These are phyloP conservation scores for Polypterus senegalus DNA, from an alignment of 2,113 vertebrate species.

Conservation along the genomic window DNA sequence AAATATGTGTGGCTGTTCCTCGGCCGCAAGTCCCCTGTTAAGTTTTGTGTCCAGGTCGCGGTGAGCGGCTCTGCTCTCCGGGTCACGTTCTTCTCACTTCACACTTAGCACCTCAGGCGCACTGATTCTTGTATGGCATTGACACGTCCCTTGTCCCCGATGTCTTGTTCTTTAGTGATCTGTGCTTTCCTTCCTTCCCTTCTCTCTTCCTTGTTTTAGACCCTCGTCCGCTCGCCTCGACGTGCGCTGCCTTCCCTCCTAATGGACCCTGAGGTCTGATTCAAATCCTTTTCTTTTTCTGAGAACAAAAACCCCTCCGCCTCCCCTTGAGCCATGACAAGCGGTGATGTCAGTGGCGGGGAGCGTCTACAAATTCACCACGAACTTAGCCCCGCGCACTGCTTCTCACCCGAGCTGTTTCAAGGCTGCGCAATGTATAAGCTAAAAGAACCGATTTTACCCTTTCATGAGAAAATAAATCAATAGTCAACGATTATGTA, in stretches of 20 bases:
- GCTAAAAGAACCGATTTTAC: no score
- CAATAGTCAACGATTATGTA: no score
- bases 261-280: constrained; percentile 18
- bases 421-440: background rate
- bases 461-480: no score
- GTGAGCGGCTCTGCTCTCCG: background rate
- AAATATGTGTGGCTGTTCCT: background rate
- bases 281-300: constrained; percentile 21
- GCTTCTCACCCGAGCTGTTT: background rate
- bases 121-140: constrained; percentile 8
- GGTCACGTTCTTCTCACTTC: constrained; percentile 5
- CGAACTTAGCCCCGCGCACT: background rate
- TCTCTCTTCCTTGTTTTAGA: constrained; percentile 3
- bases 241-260: constrained; percentile 17
- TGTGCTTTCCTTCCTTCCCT: constrained; percentile 6
- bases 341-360: background rate
- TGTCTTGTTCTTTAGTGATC: background rate
- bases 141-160: constrained; percentile 1
- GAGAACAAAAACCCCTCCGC: constrained; percentile 18
- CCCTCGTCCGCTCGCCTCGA: constrained; percentile 1
- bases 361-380: background rate
- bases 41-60: background rate
- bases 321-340: constrained; percentile 14
- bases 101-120: constrained; percentile 17
- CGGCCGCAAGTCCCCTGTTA: background rate